Conservation (phyloP, 1,140 invertebrate species). For the Dendroctonus valens region DNA sequence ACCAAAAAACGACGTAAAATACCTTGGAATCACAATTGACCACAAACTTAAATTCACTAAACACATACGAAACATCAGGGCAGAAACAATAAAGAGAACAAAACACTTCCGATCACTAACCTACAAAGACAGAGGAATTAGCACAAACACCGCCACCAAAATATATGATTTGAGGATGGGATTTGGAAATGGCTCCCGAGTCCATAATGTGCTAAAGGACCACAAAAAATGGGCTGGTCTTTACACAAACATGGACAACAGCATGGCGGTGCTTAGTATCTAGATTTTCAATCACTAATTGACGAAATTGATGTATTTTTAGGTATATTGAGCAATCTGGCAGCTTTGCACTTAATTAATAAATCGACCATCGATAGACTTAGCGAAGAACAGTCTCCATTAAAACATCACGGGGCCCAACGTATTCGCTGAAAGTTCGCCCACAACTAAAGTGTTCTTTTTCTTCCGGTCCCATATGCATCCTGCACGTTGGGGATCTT, state of each 20-base stretch:
- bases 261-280: slow-evolving; percentile 20
- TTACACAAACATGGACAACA: slow-evolving; percentile 32
- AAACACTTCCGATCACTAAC: too few relatives aligned
- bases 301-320: slow-evolving; percentile 8
- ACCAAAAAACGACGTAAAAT: too few relatives aligned
- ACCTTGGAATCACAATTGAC: too few relatives aligned
- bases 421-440: slow-evolving; percentile 60
- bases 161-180: slow-evolving; percentile 59
- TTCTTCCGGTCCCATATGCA: too few relatives aligned
- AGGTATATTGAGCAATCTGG: slow-evolving; percentile 30
- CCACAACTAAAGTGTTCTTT: neutral
- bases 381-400: slow-evolving; percentile 55
- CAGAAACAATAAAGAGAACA: too few relatives aligned
- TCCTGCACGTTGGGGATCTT: too few relatives aligned
- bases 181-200: slow-evolving; percentile 54
- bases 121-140: too few relatives aligned
- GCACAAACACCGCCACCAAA: too few relatives aligned
- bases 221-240: slow-evolving; percentile 26
- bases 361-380: slow-evolving; percentile 62
- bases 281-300: neutral
- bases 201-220: slow-evolving; percentile 14
- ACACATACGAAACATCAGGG: too few relatives aligned
- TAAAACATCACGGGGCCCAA: slow-evolving; percentile 59
- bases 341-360: slow-evolving; percentile 55
- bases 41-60: too few relatives aligned